Evolutionary conservation across 2,113 vertebrate genomes (phyloP).

Genomic region (Engraulis encrasicolus): DNA sequence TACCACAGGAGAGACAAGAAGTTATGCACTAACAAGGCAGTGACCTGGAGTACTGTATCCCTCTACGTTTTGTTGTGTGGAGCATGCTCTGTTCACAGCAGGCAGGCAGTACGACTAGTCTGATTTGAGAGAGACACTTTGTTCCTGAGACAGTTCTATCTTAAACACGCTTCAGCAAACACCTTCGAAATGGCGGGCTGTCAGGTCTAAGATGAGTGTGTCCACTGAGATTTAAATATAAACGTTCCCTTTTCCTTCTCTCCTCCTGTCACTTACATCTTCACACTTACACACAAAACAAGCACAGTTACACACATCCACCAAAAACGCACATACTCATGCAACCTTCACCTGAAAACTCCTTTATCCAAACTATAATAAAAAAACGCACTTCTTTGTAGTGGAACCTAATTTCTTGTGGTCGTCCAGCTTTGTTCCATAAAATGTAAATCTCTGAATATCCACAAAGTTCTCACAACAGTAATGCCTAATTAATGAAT

Average conservation of each 20-base stretch:
- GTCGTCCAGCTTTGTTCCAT: too few species aligned
- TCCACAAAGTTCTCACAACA: too few species aligned
- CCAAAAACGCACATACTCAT: not conserved
- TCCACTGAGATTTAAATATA: constrained; percentile 12
- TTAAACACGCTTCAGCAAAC: constrained; percentile 12
- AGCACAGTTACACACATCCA: not conserved
- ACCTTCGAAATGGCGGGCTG: not conserved
- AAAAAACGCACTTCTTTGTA: not conserved
- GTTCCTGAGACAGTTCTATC: constrained; percentile 15
- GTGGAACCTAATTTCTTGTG: not conserved
- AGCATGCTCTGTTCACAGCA: not conserved
- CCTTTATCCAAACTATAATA: not conserved
- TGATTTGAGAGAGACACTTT: not conserved
- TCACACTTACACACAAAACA: not conserved
- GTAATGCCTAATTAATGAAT: too few species aligned
- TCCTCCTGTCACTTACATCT: not conserved
- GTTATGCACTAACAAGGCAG: not conserved
- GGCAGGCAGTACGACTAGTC: not conserved
- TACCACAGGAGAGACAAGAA: not conserved
- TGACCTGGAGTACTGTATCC: not conserved
- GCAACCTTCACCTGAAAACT: not conserved
- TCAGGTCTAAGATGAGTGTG: not conserved
- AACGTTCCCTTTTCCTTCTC: not conserved
- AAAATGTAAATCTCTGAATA: too few species aligned
- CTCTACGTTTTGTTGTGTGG: not conserved